phyloP scores from a whole-genome alignment of 2,113 vertebrate genomes.

The Spilogale gracilis region DNA sequence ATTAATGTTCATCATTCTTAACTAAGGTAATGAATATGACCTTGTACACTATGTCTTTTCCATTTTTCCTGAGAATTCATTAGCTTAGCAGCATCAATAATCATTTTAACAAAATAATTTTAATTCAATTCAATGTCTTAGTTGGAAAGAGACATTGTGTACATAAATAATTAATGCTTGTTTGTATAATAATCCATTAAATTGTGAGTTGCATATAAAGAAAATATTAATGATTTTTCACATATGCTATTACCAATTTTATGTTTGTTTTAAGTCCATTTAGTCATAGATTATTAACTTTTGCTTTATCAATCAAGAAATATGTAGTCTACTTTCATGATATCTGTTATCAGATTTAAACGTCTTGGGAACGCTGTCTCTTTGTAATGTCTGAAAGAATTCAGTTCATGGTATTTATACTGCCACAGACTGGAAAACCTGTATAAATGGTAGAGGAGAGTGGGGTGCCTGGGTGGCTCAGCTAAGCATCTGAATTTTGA shows the following conservation, averaged over 20 bases:
- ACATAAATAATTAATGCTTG: neutral
- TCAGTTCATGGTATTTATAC: neutral
- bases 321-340: neutral
- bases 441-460: neutral
- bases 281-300: neutral
- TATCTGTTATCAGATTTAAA: neutral
- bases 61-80: neutral
- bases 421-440: neutral
- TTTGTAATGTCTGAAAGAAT: neutral
- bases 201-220: neutral
- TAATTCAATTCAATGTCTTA: neutral
- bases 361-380: neutral
- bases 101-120: neutral
- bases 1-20: constrained; percentile 18
- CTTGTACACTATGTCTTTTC: neutral
- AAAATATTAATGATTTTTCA: neutral
- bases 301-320: neutral
- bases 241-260: neutral
- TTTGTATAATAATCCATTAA: neutral
- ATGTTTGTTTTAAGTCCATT: neutral
- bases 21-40: neutral
- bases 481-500: neutral
- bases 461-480: neutral
- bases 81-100: neutral
- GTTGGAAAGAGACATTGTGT: neutral